Evolutionary conservation across 92 coral and sea anemone genomes (phyloP), one percentile per base, ranked within the genome.

Genomic region (Porites divaricata): DNA sequence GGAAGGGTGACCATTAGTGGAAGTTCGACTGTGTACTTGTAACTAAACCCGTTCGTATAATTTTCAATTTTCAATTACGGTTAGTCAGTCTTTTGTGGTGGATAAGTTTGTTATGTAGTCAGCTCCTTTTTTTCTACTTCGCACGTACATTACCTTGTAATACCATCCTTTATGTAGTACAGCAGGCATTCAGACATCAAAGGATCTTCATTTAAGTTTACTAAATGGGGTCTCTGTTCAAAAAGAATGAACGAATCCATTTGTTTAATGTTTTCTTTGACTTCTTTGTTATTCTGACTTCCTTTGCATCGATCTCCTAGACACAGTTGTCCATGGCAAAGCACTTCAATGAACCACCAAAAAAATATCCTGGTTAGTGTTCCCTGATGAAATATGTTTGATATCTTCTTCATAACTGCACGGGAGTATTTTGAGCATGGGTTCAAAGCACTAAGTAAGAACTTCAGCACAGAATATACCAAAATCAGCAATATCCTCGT

Each of bases 101-200:
- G 17, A 54, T 54, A 12, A 54, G 59, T 54, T 12, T 54, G 59
- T 2, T 54, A 35, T 35, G 6, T 35, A 35, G 59, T 54, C 17
- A 54, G 5, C 59, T 11, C 14, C 16, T 11, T 9, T 54, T 12
- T 54, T 8, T 2, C 24, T 35, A 35, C 45, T 35, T 16, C 7
- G 56, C 48, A 8, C 5, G 6, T 35, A 4, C 12, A 2, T 8
- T 80, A 95, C 99, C 98, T 92, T 63, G 98, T 96, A 7, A 88
- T 80, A 4, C 99, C 99, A 70, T 93, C 95, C 79, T 95, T 96
- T 41, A 96, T 88, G 56, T 96, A 96, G 78, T 96, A 96, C 80
- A 96, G 83, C 49, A 96, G 86, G 64, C 99, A 96, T 72, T 96
- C 99, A 1, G 99, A 96, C 99, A 96, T 96, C 79, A 95, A 85